Conservation (phyloP, 2,797 vertebrate genomes). For the Pipistrellus pygmaeus region DNA sequence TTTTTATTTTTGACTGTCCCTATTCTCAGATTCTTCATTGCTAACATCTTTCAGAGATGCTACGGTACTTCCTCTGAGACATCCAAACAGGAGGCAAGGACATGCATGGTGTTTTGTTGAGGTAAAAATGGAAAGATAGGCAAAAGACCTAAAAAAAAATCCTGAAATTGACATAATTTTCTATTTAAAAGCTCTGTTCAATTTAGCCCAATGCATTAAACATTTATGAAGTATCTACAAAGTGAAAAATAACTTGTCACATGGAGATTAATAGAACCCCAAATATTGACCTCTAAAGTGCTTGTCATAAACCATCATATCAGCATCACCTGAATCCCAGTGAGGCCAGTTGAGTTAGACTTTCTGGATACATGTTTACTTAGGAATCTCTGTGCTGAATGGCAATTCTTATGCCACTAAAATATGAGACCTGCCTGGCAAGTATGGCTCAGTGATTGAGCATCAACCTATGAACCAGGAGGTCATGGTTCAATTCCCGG, state of each 20-base stretch:
- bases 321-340: not conserved
- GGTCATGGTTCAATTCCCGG: too few relatives aligned
- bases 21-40: slow-evolving; percentile 29
- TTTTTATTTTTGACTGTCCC: slow-evolving; percentile 54
- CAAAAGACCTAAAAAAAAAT: not conserved
- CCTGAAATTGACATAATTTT: not conserved
- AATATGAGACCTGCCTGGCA: not conserved
- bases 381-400: not conserved
- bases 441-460: too few relatives aligned
- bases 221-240: not conserved
- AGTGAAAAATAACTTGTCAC: not conserved
- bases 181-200: not conserved
- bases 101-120: not conserved
- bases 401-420: not conserved
- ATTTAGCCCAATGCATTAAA: not conserved
- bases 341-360: not conserved
- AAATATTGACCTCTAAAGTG: not conserved
- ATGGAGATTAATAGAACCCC: not conserved
- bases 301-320: not conserved
- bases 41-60: not conserved
- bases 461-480: too few relatives aligned
- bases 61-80: not conserved
- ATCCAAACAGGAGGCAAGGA: not conserved
- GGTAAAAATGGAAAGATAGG: not conserved
- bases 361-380: not conserved